Percentiles rank a stretch among this genome's conserved stretches.
Conservation (phyloP, 1,140 invertebrate species). For the Drosophila malerkotliana region DNA sequence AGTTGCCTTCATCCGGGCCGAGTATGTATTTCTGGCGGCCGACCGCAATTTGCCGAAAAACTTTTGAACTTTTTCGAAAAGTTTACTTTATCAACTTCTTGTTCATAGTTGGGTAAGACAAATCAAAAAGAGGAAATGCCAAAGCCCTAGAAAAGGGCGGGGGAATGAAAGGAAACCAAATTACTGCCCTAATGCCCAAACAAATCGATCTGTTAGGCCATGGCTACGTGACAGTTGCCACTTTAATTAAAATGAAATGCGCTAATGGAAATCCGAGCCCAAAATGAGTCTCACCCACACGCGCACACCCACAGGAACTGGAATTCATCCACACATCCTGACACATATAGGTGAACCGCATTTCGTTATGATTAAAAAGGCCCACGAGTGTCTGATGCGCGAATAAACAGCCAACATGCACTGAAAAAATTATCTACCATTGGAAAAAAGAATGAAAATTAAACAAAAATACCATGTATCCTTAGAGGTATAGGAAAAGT, state of each 20-base stretch:
- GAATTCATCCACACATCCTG: slow-evolving; percentile 3
- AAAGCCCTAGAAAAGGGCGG: not conserved
- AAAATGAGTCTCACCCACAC: slow-evolving; percentile 8
- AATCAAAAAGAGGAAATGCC: slow-evolving; percentile 32
- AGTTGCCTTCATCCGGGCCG: slow-evolving; percentile 21
- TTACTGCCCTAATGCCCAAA: slow-evolving; percentile 53
- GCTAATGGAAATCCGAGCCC: slow-evolving; percentile 56
- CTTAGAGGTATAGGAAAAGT: not conserved
- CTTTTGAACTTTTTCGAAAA: slow-evolving; percentile 61
- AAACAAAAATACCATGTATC: not conserved
- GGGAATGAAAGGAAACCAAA: slow-evolving; percentile 16
- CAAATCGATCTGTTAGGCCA: slow-evolving; percentile 55
- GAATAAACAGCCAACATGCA: slow-evolving; percentile 34
- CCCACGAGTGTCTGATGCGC: slow-evolving; percentile 48
- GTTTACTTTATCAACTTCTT: slow-evolving; percentile 60
- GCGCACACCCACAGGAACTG: slow-evolving; percentile 8
- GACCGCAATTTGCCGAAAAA: slow-evolving; percentile 58
- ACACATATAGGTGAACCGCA: slow-evolving; percentile 33
- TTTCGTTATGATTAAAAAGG: slow-evolving; percentile 56
- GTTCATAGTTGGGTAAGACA: slow-evolving; percentile 58
- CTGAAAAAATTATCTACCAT: not conserved
- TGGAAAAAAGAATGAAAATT: not conserved
- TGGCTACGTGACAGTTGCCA: slow-evolving; percentile 70
- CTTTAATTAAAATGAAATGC: slow-evolving; percentile 75
- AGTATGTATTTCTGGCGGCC: slow-evolving; percentile 33